Percentiles rank a stretch among this genome's conserved stretches.
These are phyloP conservation scores for Globodera ellingtonae DNA, from an alignment of 1,140 invertebrate species.

Conservation along the genomic window DNA sequence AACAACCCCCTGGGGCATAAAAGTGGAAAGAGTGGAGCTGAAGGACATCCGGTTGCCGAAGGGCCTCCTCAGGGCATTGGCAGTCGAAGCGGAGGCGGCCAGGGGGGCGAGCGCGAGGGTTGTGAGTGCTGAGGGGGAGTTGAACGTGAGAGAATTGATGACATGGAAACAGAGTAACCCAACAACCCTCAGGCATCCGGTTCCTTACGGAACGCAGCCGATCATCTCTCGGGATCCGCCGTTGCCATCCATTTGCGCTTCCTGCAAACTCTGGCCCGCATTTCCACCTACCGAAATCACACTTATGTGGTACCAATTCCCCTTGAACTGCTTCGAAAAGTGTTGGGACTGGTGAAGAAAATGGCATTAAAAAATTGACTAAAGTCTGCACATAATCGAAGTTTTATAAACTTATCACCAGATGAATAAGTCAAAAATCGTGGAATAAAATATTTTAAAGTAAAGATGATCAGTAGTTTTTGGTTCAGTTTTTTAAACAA, in stretches of 20 bases:
- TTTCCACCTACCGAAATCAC: slow-evolving; percentile 52
- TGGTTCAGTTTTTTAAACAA: too few species aligned
- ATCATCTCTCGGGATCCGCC: slow-evolving; percentile 42
- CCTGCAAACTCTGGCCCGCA: slow-evolving; percentile 53
- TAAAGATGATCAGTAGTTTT: too few species aligned
- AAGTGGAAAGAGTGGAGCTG: slow-evolving; percentile 69
- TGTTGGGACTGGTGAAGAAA: not conserved
- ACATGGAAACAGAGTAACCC: not conserved
- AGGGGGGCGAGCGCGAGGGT: slow-evolving; percentile 63
- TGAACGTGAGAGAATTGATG: slow-evolving; percentile 72
- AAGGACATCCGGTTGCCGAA: slow-evolving; percentile 58
- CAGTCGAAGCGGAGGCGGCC: slow-evolving; percentile 57
- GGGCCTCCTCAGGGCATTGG: slow-evolving; percentile 51
- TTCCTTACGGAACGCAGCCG: slow-evolving; percentile 50
- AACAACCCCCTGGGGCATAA: slow-evolving; percentile 59
- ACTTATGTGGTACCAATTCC: slow-evolving; percentile 54
- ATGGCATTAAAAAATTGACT: not conserved
- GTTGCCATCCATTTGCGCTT: slow-evolving; percentile 54
- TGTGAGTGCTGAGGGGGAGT: slow-evolving; percentile 67
- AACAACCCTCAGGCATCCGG: slow-evolving; percentile 40
- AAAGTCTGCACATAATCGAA: too few species aligned
- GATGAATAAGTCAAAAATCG: too few species aligned
- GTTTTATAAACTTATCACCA: too few species aligned
- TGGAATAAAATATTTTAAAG: too few species aligned
- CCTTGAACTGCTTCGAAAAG: slow-evolving; percentile 35